Base-by-base conservation (phyloP, 1,140 invertebrate genomes). In the Lucilia sericata region DNA sequence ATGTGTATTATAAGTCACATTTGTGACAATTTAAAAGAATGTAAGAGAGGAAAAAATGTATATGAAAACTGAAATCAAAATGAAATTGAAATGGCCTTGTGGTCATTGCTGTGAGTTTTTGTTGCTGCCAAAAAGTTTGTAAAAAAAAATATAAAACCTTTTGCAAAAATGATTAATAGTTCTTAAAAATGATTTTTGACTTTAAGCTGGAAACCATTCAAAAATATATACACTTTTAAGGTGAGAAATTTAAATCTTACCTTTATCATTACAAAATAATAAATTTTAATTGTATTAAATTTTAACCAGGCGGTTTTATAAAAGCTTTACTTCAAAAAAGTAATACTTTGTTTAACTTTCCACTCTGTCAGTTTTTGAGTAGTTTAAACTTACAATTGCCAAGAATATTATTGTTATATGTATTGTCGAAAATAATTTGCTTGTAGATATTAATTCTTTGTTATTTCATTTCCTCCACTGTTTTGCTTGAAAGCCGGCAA, bases 91-190 rank as follows among this genome's bases (percentile, higher is more conserved):
- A 78, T 78, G 75, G 75, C 42, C 75, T 78, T 78, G 75, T 78
- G 42, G 19, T 51, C 76, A 80, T 34, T 80, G 76, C 3, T 80
- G 42, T 78, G 14, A 2, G 42, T 25, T 78, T 42, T 47, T 42
- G 4, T 78, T 80, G n/a, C 9, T 80, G 76, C 76, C 76, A 80
- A 80, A 80, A 51, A 80, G 2, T 47, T 19, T 47, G 17, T 25
- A 17, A 42, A 78, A 36, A 42, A 55, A 7, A 13, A 12, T 30
- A 30, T 30, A 30, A 10, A 80, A 51, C 76, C 14, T 70, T 70
- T 80, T 49, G 42, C 2, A 47, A 51, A 55, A 49, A 49, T 80
- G 76, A 80, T 80, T 51, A 80, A 80, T 80, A 80, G 76, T 25
- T 80, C 1, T 51, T 51, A n/a, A 55, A 55, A 55, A 14, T 21